Conservation (phyloP, 2,888 invertebrate genomes). For the Leptura quadrifasciata region DNA sequence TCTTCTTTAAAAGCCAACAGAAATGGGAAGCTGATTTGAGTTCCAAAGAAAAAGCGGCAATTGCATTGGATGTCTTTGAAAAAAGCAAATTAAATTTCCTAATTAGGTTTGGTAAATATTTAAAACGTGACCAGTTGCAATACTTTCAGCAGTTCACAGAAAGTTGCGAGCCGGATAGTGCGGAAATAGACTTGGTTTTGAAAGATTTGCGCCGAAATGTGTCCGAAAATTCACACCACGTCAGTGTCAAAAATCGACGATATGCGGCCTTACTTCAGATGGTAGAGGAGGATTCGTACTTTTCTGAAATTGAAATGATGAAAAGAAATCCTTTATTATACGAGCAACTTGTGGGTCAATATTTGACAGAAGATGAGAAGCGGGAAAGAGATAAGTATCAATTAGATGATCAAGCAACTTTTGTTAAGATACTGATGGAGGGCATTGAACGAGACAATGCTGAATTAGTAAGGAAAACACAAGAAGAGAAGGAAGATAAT, state of each 20-base stretch:
- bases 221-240: constrained; percentile 75
- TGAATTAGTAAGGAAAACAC: constrained; percentile 78
- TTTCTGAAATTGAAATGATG: constrained; percentile 96
- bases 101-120: constrained; percentile 84
- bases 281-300: constrained; percentile 83
- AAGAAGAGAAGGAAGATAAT: constrained; percentile 78
- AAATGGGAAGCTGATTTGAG: constrained; percentile 85
- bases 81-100: constrained; percentile 84
- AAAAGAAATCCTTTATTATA: constrained; percentile 91
- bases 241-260: constrained; percentile 84
- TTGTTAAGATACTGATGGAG: constrained; percentile 87
- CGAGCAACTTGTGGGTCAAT: constrained; percentile 92
- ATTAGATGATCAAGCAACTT: constrained; percentile 77
- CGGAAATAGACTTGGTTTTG: constrained; percentile 80
- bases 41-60: constrained; percentile 80
- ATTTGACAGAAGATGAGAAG: constrained; percentile 86
- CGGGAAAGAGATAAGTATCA: constrained; percentile 77
- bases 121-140: constrained; percentile 81
- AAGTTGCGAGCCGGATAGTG: constrained; percentile 69
- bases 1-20: constrained; percentile 89
- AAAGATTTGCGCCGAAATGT: constrained; percentile 75
- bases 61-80: constrained; percentile 80
- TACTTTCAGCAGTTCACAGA: constrained; percentile 78
- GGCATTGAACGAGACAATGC: constrained; percentile 86
- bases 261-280: constrained; percentile 88